A percentile compares a stretch with the other conserved stretches of the same genome.
These are phyloP conservation scores for Epistrophe grossulariae DNA, from an alignment of 2,888 invertebrate species.

Conservation along the genomic window DNA sequence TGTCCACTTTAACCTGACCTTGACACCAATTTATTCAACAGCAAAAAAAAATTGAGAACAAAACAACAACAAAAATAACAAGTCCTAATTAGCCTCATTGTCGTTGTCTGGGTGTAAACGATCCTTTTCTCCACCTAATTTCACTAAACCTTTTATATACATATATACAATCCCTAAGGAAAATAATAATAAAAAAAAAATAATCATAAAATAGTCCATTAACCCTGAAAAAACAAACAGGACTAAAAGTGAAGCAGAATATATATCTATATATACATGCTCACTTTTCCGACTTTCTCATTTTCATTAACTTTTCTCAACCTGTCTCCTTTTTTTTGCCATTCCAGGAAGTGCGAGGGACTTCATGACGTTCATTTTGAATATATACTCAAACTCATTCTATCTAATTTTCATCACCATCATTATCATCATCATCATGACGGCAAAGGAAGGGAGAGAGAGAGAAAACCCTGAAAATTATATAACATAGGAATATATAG, in stretches of 20 bases:
- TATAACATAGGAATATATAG: not conserved
- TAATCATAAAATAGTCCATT: constrained; percentile 52
- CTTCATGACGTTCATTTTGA: constrained; percentile 49
- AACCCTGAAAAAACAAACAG: constrained; percentile 72
- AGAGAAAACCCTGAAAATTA: constrained; percentile 20
- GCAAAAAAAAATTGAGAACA: constrained; percentile 24
- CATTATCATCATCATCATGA: not conserved
- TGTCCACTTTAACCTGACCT: constrained; percentile 45
- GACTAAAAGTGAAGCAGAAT: constrained; percentile 32
- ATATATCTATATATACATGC: constrained; percentile 31
- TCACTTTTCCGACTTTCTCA: constrained; percentile 29
- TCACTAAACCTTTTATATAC: constrained; percentile 34
- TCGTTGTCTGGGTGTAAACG: constrained; percentile 55
- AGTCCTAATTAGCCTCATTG: constrained; percentile 64
- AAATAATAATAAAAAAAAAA: constrained; percentile 40
- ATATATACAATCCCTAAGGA: constrained; percentile 33
- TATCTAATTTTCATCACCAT: constrained; percentile 3
- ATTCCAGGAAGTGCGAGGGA: constrained; percentile 59
- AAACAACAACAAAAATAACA: constrained; percentile 38
- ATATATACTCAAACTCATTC: constrained; percentile 7
- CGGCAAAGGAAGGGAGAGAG: not conserved
- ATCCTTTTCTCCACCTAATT: constrained; percentile 55
- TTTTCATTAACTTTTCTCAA: constrained; percentile 73
- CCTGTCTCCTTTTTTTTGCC: constrained; percentile 33
- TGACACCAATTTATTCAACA: constrained; percentile 51